Conservation (phyloP, 2,888 invertebrate species). For the Drosophila neonasuta region DNA sequence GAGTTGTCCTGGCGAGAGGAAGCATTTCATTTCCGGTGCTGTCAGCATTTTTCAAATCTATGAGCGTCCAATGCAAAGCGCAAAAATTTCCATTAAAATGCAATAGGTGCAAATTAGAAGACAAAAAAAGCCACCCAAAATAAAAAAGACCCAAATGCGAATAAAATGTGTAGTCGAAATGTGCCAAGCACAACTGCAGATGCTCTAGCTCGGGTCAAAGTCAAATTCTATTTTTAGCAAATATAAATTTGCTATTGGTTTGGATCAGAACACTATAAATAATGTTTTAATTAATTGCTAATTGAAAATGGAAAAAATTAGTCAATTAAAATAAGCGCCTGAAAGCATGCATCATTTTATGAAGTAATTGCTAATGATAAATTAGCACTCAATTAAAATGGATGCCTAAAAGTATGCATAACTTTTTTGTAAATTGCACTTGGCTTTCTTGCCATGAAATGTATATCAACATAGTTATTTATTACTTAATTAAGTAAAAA, state of each 20-base stretch:
- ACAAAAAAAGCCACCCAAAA: slow-evolving; percentile 44
- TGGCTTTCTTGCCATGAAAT: no score
- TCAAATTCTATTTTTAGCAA: slow-evolving; percentile 6
- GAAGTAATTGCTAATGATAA: no score
- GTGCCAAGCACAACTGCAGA: neutral
- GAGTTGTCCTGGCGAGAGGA: slow-evolving; percentile 48
- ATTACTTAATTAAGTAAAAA: neutral
- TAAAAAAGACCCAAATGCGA: slow-evolving; percentile 21
- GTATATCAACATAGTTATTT: neutral
- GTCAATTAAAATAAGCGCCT: neutral
- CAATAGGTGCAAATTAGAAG: slow-evolving; percentile 74
- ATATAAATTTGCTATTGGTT: neutral
- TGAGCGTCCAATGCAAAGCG: slow-evolving; percentile 72
- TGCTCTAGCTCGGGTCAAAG: slow-evolving; percentile 5
- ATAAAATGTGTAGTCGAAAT: slow-evolving; percentile 33
- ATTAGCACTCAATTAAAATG: neutral
- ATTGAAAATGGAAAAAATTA: no score
- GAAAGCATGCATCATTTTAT: no score
- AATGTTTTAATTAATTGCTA: no score
- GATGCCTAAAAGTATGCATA: slow-evolving; percentile 9
- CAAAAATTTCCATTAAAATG: slow-evolving; percentile 71
- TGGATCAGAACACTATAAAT: no score
- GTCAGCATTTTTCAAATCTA: slow-evolving; percentile 79
- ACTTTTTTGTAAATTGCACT: no score
- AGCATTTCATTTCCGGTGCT: slow-evolving; percentile 79